Evolutionary conservation across 2,113 vertebrate genomes (phyloP).

Genomic region (Pampusana beccarii): DNA sequence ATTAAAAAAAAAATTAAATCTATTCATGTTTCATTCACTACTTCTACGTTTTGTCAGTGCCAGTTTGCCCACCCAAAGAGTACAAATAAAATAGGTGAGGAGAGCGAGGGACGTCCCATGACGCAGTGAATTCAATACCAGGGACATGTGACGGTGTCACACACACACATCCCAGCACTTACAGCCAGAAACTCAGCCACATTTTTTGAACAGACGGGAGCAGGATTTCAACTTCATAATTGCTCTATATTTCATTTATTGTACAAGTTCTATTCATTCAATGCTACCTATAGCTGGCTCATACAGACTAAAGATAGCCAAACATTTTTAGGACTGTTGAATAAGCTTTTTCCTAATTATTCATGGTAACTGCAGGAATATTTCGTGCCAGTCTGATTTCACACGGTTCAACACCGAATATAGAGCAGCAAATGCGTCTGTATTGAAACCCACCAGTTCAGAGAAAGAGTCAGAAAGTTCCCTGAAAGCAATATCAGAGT

Average conservation of each 20-base stretch:
- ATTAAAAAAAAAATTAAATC: not conserved
- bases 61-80: not conserved
- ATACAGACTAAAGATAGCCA: not conserved
- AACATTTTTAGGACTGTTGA: not conserved
- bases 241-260: not conserved
- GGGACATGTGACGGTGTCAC: slow-evolving; percentile 11
- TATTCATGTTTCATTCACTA: not conserved
- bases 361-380: not conserved
- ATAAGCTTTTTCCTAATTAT: not conserved
- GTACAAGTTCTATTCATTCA: not conserved
- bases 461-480: not conserved
- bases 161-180: not conserved
- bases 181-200: not conserved
- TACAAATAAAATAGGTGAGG: not conserved
- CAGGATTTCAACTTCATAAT: not conserved
- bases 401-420: not conserved
- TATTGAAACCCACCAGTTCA: not conserved
- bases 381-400: not conserved
- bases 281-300: not conserved
- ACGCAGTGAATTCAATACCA: not conserved
- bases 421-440: not conserved
- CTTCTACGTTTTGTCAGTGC: not conserved
- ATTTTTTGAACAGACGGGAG: not conserved
- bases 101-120: not conserved
- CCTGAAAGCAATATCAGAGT: not conserved